These are phyloP conservation scores for Poecilus cupreus DNA, from an alignment of 2,888 invertebrate genomes.

Conservation along the genomic window DNA sequence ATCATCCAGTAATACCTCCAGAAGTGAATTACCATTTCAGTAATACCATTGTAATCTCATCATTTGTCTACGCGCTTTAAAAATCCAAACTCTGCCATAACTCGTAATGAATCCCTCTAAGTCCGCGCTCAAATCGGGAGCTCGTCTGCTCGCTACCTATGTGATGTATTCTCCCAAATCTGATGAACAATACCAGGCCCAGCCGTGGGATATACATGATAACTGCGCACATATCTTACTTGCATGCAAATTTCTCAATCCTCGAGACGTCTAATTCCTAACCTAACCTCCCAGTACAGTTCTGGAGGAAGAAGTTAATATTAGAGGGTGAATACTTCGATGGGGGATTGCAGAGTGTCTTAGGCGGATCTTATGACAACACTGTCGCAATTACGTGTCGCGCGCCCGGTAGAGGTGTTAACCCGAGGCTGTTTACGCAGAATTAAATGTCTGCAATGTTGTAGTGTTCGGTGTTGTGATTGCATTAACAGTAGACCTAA, in stretches of 20 bases:
- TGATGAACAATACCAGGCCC: constrained; percentile 47
- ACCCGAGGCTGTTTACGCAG: constrained; percentile 65
- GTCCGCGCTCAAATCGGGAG: background rate
- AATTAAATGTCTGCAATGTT: constrained; percentile 62
- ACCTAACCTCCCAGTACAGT: background rate
- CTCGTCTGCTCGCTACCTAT: constrained; percentile 4
- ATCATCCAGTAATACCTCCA: constrained; percentile 40
- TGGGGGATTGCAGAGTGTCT: constrained; percentile 64
- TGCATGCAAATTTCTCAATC: constrained; percentile 65
- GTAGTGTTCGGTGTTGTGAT: constrained; percentile 16
- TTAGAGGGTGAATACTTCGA: constrained; percentile 21
- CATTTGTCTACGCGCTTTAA: constrained; percentile 31
- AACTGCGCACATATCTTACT: constrained; percentile 61
- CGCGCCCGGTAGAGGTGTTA: constrained; percentile 62
- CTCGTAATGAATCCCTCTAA: constrained; percentile 6
- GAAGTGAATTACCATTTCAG: constrained; percentile 28
- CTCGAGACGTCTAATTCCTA: constrained; percentile 64
- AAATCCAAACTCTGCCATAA: constrained; percentile 9
- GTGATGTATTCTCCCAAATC: constrained; percentile 41
- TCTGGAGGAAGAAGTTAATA: background rate
- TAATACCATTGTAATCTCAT: constrained; percentile 27
- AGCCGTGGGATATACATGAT: constrained; percentile 16
- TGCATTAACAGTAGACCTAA: constrained; percentile 21
- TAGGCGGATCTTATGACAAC: constrained; percentile 67
- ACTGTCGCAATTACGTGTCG: constrained; percentile 67